Conservation (phyloP, 2,797 vertebrate genomes). For the Calcarius lapponicus region DNA sequence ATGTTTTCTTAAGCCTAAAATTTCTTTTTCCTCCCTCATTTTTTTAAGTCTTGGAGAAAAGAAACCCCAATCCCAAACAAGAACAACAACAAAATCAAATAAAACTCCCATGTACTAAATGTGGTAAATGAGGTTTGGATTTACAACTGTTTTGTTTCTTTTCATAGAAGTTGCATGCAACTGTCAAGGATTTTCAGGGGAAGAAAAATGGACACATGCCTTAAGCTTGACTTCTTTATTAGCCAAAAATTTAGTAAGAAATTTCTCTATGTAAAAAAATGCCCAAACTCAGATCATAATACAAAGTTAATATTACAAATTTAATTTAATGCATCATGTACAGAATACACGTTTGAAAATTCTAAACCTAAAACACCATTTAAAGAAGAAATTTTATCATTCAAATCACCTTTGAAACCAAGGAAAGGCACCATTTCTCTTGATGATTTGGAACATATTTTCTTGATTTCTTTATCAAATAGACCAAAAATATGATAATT, state of each 20-base stretch:
- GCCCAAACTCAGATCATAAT: background rate
- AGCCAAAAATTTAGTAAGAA: background rate
- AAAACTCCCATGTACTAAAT: background rate
- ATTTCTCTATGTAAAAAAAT: background rate
- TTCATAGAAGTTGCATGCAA: background rate
- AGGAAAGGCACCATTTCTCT: background rate
- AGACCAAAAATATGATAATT: background rate
- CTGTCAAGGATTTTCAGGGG: background rate
- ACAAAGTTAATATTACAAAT: background rate
- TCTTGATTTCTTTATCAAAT: background rate
- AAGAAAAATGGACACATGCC: background rate
- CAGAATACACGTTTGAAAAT: background rate
- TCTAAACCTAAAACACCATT: background rate
- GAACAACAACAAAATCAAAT: background rate
- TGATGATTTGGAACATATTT: background rate
- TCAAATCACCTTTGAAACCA: constrained; percentile 16
- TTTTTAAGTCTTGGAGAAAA: background rate
- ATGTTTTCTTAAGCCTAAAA: background rate
- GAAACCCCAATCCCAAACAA: fast-evolving
- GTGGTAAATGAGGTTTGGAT: background rate
- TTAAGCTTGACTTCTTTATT: background rate
- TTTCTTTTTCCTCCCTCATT: background rate
- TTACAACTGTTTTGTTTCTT: background rate
- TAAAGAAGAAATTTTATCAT: constrained; percentile 16
- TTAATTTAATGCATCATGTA: background rate